Evolutionary conservation across 2,113 vertebrate species (phyloP).

Genomic region (Rattus rattus): DNA sequence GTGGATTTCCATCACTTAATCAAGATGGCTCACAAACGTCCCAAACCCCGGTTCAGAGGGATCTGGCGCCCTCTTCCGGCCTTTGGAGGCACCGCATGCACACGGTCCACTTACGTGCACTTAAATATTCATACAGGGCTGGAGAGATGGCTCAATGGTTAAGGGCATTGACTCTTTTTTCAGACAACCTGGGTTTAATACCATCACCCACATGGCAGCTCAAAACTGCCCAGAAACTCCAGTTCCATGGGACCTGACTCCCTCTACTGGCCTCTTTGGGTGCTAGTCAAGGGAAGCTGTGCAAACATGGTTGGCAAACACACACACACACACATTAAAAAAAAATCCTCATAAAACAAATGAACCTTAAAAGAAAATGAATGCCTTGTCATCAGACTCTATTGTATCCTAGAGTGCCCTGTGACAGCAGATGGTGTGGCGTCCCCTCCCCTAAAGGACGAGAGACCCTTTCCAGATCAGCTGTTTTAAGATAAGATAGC

Average conservation of each 20-base stretch:
- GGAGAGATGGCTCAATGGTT: background rate
- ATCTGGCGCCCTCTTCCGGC: background rate
- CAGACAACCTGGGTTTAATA: background rate
- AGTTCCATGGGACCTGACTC: background rate
- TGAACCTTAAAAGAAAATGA: background rate
- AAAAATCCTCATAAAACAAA: background rate
- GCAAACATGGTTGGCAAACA: background rate
- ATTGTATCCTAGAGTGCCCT: too few species aligned
- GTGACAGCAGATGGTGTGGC: background rate
- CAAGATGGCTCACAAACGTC: background rate
- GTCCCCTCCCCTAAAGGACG: too few species aligned
- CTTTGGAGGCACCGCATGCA: background rate
- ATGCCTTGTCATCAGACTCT: background rate
- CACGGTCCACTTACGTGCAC: background rate
- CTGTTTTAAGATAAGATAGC: background rate
- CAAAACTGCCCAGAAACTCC: background rate
- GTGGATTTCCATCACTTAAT: background rate
- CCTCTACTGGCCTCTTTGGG: background rate
- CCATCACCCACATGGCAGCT: background rate
- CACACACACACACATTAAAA: background rate
- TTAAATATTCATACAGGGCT: background rate
- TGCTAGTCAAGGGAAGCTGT: background rate
- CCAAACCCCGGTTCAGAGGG: background rate
- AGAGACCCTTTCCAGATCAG: background rate
- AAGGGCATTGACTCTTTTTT: background rate